Evolutionary conservation across 2,113 vertebrate species (phyloP).

Genomic region (Canis aureus): DNA sequence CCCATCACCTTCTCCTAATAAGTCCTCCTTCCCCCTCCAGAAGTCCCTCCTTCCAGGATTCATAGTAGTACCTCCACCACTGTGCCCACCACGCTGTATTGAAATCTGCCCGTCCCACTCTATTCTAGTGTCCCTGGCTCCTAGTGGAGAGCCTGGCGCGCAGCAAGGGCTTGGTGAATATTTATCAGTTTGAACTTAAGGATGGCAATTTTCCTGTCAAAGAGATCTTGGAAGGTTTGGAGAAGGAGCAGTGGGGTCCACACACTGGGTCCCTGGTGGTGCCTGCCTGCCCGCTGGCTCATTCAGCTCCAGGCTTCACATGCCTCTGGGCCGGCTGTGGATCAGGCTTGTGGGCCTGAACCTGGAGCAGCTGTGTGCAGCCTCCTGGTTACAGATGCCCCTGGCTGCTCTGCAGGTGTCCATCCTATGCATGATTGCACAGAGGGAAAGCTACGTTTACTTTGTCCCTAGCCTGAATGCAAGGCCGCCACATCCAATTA

Average conservation of each 20-base stretch:
- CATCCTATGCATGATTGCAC: not conserved
- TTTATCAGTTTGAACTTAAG: not conserved
- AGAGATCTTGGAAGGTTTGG: not conserved
- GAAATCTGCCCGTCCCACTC: not conserved
- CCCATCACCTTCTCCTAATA: not conserved
- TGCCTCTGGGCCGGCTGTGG: not conserved
- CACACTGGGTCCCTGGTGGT: not conserved
- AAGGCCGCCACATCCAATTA: not conserved
- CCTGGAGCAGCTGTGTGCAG: not conserved
- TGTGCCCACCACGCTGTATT: accelerated
- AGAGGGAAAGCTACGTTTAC: not conserved
- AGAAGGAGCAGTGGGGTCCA: not conserved
- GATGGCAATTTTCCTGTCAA: not conserved
- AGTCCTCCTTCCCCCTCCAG: not conserved
- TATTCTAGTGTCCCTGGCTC: not conserved
- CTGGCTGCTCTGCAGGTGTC: not conserved
- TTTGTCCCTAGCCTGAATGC: not conserved
- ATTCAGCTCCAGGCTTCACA: not conserved
- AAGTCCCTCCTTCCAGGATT: not conserved
- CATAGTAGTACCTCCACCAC: too few relatives aligned
- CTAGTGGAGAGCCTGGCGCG: not conserved
- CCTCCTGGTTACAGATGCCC: not conserved
- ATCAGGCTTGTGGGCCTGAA: not conserved
- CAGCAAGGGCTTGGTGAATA: not conserved
- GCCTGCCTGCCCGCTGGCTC: not conserved